phyloP scores from a whole-genome alignment of 2,888 invertebrate genomes.

The Gastrophysa polygoni region DNA sequence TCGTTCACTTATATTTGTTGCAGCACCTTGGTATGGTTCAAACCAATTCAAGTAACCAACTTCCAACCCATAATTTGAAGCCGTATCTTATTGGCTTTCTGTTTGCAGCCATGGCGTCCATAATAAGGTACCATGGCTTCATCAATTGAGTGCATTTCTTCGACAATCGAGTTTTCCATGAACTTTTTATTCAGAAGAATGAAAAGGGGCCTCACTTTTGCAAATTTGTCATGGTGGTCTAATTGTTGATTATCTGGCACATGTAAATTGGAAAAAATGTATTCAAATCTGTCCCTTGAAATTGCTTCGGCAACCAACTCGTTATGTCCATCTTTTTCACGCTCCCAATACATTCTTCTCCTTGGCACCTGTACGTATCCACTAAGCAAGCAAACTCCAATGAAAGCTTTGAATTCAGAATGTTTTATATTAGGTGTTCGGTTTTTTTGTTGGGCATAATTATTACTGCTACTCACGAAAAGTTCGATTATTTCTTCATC shows the following conservation, averaged over 20 bases:
- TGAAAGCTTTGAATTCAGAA: constrained; percentile 21
- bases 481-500: constrained; percentile 3
- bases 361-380: constrained; percentile 25
- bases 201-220: constrained; percentile 45
- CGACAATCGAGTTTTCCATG: constrained; percentile 25
- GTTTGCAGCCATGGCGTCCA: constrained; percentile 32
- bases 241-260: constrained; percentile 41
- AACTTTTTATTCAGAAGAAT: constrained; percentile 39
- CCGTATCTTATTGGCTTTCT: constrained; percentile 22
- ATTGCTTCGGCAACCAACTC: constrained; percentile 30
- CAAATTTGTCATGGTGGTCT: constrained; percentile 40
- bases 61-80: constrained; percentile 44
- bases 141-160: constrained; percentile 33
- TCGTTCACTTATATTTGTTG: constrained; percentile 22
- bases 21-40: constrained; percentile 42
- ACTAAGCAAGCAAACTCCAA: constrained; percentile 27
- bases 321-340: constrained; percentile 1
- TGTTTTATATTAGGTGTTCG: constrained; percentile 8
- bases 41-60: constrained; percentile 43
- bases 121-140: constrained; percentile 49
- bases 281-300: constrained; percentile 44
- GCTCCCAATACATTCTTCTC: constrained; percentile 14
- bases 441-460: constrained; percentile 19
- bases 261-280: constrained; percentile 45
- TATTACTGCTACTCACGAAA: constrained; percentile 5